Evolutionary conservation across 2,888 invertebrate genomes (phyloP).

Genomic region (Lacanobia wlatinum): DNA sequence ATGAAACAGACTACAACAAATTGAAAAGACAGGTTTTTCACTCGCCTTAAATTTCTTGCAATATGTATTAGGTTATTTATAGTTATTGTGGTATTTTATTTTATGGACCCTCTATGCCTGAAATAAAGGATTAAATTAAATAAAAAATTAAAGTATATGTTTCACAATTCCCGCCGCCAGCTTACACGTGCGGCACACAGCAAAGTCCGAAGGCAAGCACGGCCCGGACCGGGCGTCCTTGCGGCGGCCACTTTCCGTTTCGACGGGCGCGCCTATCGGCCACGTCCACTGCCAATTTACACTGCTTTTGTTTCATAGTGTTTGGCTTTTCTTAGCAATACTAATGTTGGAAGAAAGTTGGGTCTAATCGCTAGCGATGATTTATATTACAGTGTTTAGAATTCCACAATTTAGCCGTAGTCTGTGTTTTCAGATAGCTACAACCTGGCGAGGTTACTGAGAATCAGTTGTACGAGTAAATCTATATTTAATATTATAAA

Average conservation of each 20-base stretch:
- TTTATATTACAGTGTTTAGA: background rate
- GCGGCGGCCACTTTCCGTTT: conserved; percentile 86
- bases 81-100: no score
- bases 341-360: conserved; percentile 21
- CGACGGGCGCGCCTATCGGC: conserved; percentile 76
- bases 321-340: conserved; percentile 27
- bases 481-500: no score
- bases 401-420: no score
- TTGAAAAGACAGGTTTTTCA: no score
- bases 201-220: conserved; percentile 63
- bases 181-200: conserved; percentile 23
- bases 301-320: conserved; percentile 25
- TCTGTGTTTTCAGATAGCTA: no score
- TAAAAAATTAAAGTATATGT: background rate
- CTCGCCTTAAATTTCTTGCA: no score
- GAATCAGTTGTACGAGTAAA: no score
- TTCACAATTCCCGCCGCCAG: background rate
- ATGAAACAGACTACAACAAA: no score
- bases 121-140: no score
- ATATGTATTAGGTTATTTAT: no score
- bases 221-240: conserved; percentile 84
- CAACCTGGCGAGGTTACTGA: no score
- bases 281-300: conserved; percentile 60
- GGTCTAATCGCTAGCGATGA: background rate
- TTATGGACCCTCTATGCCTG: no score